Percentiles rank a stretch among this genome's conserved stretches.
Conservation (phyloP, 2,797 vertebrate genomes). For the Poecile montanus region DNA sequence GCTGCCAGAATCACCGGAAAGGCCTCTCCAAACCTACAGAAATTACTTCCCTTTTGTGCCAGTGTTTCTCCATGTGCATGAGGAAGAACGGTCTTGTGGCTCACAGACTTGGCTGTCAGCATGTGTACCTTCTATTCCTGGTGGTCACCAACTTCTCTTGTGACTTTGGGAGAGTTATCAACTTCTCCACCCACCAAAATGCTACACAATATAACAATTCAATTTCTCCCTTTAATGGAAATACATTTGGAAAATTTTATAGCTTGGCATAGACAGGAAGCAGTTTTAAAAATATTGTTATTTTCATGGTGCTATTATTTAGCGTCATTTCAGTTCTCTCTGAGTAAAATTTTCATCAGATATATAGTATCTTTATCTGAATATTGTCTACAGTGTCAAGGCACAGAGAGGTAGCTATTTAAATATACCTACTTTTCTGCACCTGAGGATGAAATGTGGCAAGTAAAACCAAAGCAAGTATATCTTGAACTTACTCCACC, state of each 20-base stretch:
- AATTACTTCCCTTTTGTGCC: neutral
- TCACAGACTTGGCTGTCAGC: neutral
- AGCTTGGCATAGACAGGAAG: neutral
- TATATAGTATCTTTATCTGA: neutral
- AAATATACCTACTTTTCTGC: neutral
- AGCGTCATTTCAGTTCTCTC: neutral
- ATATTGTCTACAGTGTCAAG: neutral
- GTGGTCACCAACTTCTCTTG: constrained; percentile 14
- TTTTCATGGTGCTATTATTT: neutral
- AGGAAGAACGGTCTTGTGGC: constrained; percentile 40
- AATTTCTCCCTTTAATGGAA: neutral
- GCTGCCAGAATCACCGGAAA: neutral
- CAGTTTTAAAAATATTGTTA: neutral
- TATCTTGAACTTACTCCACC: neutral
- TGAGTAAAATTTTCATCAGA: neutral
- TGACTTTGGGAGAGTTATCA: neutral
- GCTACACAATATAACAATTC: neutral
- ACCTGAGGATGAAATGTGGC: neutral
- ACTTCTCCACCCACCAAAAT: neutral
- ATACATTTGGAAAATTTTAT: neutral
- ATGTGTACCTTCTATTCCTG: constrained; percentile 22
- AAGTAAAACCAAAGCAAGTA: neutral
- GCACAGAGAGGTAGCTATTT: neutral
- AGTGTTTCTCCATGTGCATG: neutral
- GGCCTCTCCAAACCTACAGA: constrained; percentile 5